A percentile compares a stretch with the other conserved stretches of the same genome.
phyloP scores from a whole-genome alignment of 1,140 invertebrate genomes.

The Zaprionus gabonicus region DNA sequence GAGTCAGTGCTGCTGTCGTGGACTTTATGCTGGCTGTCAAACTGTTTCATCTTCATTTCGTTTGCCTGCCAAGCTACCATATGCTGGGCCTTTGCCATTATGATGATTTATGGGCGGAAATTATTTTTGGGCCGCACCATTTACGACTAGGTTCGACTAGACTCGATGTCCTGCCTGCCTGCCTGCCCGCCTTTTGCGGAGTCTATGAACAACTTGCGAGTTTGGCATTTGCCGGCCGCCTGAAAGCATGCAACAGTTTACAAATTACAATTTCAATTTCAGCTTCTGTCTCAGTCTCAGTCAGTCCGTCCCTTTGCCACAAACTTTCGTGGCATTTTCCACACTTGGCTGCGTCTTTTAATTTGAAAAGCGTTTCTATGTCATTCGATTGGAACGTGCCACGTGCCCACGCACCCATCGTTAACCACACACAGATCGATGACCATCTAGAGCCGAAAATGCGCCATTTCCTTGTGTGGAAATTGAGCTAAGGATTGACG shows the following conservation, averaged over 20 bases:
- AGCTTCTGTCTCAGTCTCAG: conserved; percentile 28
- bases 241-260: conserved; percentile 70
- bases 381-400: conserved; percentile 43
- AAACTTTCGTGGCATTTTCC: conserved; percentile 56
- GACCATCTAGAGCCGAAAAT: conserved; percentile 29
- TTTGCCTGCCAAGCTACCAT: conserved; percentile 41
- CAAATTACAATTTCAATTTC: conserved; percentile 32
- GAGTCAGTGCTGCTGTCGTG: conserved; percentile 10
- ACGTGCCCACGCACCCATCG: neutral
- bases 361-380: conserved; percentile 70
- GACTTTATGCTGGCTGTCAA: conserved; percentile 59
- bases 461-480: conserved; percentile 42
- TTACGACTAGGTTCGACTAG: neutral
- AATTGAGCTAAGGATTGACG: conserved; percentile 22
- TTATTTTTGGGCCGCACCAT: conserved; percentile 61
- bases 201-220: conserved; percentile 16
- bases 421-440: conserved; percentile 51
- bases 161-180: neutral
- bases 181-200: too few species aligned
- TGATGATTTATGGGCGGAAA: conserved; percentile 80
- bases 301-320: conserved; percentile 31
- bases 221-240: conserved; percentile 26
- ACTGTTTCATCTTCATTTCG: conserved; percentile 76
- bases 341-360: conserved; percentile 70
- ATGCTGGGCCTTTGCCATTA: conserved; percentile 59